Base-by-base conservation (phyloP, 2,113 vertebrate genomes). In the Rhinoptilus africanus region DNA sequence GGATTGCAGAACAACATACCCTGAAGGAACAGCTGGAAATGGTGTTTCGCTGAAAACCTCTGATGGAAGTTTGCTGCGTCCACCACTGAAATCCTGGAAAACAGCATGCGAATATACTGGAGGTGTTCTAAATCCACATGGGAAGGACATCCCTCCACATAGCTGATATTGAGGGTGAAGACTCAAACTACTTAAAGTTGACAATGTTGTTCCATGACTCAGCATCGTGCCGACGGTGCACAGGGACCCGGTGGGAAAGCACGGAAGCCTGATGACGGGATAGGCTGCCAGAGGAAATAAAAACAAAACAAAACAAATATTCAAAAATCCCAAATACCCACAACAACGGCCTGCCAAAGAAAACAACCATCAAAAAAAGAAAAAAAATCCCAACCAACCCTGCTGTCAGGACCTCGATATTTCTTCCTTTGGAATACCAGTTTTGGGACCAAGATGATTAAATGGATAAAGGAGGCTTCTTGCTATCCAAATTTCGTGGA, bases 21-120 rank as follows among this genome's bases (percentile, higher is more conserved):
- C 35, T 26, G 12, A 30, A 79, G 50, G 10, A 48, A 78, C 12
- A 59, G 39, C 34, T 28, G 56, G 45, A 73, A 88, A 50, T 5
- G n/a, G 30, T 20, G 20, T 63, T 71, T 84, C 34, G 10, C 2
- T 27, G 41, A 26, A 73, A 88, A 66, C 11, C 35, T 17, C 45
- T 16, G 19, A 66, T 15, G 19, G 9, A 32, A 77, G 32, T 13
- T 62, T 57, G 34, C 59, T 35, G 26, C 14, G 16, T 43, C 28
- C 30, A 17, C n/a, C 37, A 23, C n/a, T 30, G 32, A 47, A 63
- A 63, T 63, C 57, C n/a, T 64, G 41, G 48, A 39, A 85, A 53
- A 51, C 0, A 63, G 6, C 2, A 1, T 9, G 17, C 7, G 72
- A 54, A 56, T 37, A 23, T 4, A 5, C 7, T 37, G 66, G 39